These are phyloP conservation scores for Drosophila simulans DNA, from an alignment of 1,140 invertebrate species.

Conservation along the genomic window DNA sequence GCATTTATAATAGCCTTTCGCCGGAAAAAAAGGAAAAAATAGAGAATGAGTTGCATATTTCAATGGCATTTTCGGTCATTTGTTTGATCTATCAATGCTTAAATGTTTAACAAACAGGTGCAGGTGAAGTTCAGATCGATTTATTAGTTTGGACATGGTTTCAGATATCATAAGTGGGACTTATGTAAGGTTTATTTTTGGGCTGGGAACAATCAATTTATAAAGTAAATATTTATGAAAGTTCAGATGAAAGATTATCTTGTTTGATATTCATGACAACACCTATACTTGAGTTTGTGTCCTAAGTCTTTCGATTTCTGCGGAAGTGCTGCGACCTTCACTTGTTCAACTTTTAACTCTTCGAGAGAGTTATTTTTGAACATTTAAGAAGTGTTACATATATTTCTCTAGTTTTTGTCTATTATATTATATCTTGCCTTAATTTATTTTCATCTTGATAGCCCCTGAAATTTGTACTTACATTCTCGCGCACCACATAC, in stretches of 20 bases:
- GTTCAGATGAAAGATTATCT: not conserved
- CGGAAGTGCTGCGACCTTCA: no score
- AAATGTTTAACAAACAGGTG: constrained; percentile 32
- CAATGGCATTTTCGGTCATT: constrained; percentile 8
- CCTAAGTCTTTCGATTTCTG: constrained; percentile 42
- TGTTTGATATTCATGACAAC: not conserved
- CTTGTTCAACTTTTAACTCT: not conserved
- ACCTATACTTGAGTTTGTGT: constrained; percentile 16
- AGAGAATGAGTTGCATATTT: constrained; percentile 41
- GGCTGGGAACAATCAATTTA: constrained; percentile 12
- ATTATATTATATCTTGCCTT: no score
- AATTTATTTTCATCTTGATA: not conserved
- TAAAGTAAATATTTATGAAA: not conserved
- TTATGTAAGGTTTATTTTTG: constrained; percentile 21
- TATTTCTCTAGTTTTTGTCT: no score
- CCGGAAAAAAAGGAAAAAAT: constrained; percentile 7
- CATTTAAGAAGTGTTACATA: no score
- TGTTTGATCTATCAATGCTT: constrained; percentile 25
- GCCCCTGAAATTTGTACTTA: constrained; percentile 80
- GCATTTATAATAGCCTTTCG: constrained; percentile 25
- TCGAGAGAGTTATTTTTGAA: no score
- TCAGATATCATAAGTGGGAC: not conserved
- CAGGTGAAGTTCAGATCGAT: constrained; percentile 14
- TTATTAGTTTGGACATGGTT: not conserved
- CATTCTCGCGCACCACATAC: constrained; percentile 90